Evolutionary conservation across 2,797 vertebrate genomes (phyloP), one percentile per base, ranked within the genome.

Genomic region (Falco concolor): DNA sequence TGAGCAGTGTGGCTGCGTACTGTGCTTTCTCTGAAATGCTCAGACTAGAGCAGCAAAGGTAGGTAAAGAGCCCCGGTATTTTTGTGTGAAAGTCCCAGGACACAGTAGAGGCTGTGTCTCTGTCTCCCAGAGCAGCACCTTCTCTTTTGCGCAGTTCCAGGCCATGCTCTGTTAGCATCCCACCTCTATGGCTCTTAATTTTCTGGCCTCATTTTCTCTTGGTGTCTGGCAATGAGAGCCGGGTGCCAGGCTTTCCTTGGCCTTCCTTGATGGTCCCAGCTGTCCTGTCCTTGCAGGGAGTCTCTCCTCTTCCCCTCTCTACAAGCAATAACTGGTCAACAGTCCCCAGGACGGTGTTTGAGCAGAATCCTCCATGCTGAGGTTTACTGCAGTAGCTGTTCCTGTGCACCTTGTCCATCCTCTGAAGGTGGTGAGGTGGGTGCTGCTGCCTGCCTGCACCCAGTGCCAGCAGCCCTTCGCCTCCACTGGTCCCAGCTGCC

Each of bases 71-170:
- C 52, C n/a, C 16, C 8, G 2, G 30, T 28, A 4, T 60, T 32
- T 57, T 54, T 65, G 15, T 63, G 44, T 52, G 50, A 13, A 40
- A 44, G 40, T 12, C 25, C 4, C 52, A 4, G 56, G 34, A 47
- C 5, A 2, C 1, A 1, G 24, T 21, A 19, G n/a, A 44, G 7
- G 36, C 57, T 24, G n/a, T 2, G 5, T 25, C 38, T 45, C 7
- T 20, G n/a, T 18, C 44, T 44, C 44, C 44, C 44, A 44, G 44
- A 44, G 28, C 54, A 18, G 27, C 11, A 5, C 32, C 21, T 8
- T 23, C 38, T 44, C 53, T 32, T 59, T 23, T 2, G 9, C 6
- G 5, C 14, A 5, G n/a, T 27, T 32, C 49, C 42, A 25, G 30
- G 34, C 11, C 22, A 3, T 4, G 34, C 25, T 38, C 64, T 18